These are phyloP conservation scores for Sturnus vulgaris DNA, from an alignment of 2,113 vertebrate species.

Conservation along the genomic window DNA sequence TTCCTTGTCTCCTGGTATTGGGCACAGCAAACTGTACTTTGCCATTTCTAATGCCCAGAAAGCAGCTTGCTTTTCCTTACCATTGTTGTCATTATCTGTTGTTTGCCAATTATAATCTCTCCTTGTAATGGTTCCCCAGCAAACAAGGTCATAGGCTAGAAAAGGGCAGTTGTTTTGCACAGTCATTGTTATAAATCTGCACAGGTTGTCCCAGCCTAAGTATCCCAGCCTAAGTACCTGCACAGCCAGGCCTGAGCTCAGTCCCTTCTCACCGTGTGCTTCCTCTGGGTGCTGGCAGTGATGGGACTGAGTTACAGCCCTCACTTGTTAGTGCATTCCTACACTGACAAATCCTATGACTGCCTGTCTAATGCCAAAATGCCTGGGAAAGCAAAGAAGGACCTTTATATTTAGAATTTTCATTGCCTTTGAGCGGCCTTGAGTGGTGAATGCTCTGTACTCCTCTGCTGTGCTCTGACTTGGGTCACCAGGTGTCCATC, in stretches of 20 bases:
- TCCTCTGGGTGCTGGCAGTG: background rate
- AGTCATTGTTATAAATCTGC: background rate
- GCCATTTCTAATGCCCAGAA: background rate
- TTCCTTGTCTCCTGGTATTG: background rate
- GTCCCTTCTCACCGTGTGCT: fast-evolving
- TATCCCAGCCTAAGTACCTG: background rate
- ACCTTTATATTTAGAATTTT: background rate
- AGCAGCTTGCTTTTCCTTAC: background rate
- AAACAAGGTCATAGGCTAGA: background rate
- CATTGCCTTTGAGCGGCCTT: background rate
- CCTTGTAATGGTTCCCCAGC: background rate
- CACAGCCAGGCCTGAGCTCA: background rate
- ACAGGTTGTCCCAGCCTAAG: fast-evolving
- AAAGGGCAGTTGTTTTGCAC: background rate
- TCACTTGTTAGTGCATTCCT: background rate
- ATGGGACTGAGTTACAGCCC: background rate
- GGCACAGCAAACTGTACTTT: background rate
- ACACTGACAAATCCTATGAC: background rate
- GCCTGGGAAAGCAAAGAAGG: background rate
- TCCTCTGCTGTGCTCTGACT: background rate
- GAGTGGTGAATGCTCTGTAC: background rate
- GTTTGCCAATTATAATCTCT: background rate
- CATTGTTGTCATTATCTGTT: background rate
- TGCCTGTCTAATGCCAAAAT: background rate
- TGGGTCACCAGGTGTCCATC: background rate